Evolutionary conservation across 2,113 vertebrate species (phyloP).

Genomic region (Stomatorhinus ivindoensis): DNA sequence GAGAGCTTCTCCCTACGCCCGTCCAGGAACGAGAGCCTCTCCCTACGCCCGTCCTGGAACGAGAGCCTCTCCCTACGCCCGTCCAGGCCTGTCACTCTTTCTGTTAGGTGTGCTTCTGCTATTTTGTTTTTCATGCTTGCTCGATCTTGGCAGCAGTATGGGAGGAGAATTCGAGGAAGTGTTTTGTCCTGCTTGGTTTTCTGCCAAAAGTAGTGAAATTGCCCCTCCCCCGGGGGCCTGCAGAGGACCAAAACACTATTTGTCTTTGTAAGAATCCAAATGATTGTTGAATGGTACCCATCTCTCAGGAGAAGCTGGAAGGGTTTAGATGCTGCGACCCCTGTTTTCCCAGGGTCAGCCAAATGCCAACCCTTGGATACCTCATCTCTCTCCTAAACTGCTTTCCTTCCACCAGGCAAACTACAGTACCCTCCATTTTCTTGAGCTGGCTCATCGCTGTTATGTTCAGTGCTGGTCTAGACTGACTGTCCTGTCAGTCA

Average conservation of each 20-base stretch:
- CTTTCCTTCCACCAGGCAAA: background rate
- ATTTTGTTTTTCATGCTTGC: constrained; percentile 21
- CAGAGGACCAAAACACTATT: constrained; percentile 13
- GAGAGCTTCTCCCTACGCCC: no score
- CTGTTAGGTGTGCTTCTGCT: constrained; percentile 23
- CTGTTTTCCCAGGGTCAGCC: background rate
- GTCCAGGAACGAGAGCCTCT: no score
- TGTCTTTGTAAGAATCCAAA: background rate
- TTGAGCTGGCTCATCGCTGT: background rate
- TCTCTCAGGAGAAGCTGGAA: constrained; percentile 24
- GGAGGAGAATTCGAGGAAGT: constrained; percentile 47
- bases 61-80: background rate
- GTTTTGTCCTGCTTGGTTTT: background rate
- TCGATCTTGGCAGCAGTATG: constrained; percentile 35
- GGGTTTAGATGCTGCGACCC: background rate
- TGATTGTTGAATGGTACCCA: background rate
- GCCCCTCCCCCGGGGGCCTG: constrained; percentile 7
- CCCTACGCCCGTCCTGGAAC: no score
- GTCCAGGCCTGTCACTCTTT: background rate
- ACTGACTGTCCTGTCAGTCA: background rate
- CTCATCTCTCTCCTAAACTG: background rate
- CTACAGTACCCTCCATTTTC: background rate
- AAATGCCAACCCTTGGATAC: background rate
- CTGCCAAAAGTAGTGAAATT: background rate
- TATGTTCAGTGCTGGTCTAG: background rate